Conservation (phyloP, 2,113 vertebrate species). For the Entomyzon cyanotis region DNA sequence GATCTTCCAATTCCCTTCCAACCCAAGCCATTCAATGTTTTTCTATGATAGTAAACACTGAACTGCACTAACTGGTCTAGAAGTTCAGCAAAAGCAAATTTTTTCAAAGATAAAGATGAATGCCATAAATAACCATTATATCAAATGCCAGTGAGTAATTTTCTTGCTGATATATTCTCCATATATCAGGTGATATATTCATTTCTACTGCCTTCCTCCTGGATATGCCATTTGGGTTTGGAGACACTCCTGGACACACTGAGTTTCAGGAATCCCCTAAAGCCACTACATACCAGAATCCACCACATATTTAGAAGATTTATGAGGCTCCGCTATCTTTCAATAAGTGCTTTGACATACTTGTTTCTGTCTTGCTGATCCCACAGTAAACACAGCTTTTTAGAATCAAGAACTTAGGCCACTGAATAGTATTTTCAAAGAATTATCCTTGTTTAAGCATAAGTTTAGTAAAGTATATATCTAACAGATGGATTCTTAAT, state of each 20-base stretch:
- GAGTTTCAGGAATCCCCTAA: not conserved
- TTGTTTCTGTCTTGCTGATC: not conserved
- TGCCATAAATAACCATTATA: not conserved
- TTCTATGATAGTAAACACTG: not conserved
- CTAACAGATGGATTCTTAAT: not conserved
- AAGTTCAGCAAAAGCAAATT: not conserved
- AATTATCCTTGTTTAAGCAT: not conserved
- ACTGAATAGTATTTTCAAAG: not conserved
- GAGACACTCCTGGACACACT: not conserved
- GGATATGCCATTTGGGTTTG: not conserved
- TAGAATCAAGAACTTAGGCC: not conserved
- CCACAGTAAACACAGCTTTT: not conserved
- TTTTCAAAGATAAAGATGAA: not conserved
- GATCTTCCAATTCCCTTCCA: not conserved
- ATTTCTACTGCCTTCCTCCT: not conserved
- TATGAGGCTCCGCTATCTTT: not conserved
- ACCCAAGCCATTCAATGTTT: not conserved
- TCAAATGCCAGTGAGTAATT: not conserved
- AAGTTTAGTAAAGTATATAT: not conserved
- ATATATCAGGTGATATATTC: not conserved
- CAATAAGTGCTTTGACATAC: not conserved
- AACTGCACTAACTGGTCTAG: not conserved
- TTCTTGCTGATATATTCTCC: not conserved
- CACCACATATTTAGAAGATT: not conserved
- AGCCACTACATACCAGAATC: not conserved